phyloP scores from a whole-genome alignment of 2,888 invertebrate species.

The Nesidiocoris tenuis region DNA sequence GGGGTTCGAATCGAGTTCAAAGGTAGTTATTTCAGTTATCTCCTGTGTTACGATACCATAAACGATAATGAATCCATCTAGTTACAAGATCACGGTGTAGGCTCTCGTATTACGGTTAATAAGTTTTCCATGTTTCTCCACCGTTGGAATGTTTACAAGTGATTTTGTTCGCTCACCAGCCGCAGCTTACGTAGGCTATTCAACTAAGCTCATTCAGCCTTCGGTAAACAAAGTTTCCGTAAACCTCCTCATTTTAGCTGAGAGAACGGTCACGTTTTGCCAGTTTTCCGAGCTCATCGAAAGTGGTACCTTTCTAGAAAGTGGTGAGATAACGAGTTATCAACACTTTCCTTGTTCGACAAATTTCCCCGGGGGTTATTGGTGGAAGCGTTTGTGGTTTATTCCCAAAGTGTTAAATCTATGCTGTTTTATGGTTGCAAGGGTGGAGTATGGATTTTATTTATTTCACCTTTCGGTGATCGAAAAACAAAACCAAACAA shows the following conservation, averaged over 20 bases:
- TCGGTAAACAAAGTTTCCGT: neutral
- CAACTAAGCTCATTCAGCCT: neutral
- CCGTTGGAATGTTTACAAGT: neutral
- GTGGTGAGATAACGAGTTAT: neutral
- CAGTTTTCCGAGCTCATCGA: neutral
- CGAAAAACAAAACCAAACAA: too few species aligned
- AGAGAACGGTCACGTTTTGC: neutral
- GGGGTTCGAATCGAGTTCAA: neutral
- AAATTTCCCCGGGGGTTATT: too few species aligned
- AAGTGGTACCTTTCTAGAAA: neutral
- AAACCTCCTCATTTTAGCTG: neutral
- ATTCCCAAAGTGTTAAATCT: too few species aligned
- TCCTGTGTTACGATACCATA: neutral
- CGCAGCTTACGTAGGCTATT: neutral
- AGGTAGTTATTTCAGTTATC: neutral
- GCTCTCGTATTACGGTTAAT: neutral
- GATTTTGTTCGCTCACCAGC: neutral
- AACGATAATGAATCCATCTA: constrained; percentile 14
- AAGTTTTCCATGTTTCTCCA: neutral
- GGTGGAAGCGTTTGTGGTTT: too few species aligned
- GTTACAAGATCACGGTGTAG: constrained; percentile 8
- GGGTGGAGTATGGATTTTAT: too few species aligned
- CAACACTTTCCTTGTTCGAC: too few species aligned
- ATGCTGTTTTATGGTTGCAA: too few species aligned
- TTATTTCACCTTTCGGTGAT: too few species aligned